Conservation (phyloP, 2,888 invertebrate genomes). For the Melanchra persicariae region DNA sequence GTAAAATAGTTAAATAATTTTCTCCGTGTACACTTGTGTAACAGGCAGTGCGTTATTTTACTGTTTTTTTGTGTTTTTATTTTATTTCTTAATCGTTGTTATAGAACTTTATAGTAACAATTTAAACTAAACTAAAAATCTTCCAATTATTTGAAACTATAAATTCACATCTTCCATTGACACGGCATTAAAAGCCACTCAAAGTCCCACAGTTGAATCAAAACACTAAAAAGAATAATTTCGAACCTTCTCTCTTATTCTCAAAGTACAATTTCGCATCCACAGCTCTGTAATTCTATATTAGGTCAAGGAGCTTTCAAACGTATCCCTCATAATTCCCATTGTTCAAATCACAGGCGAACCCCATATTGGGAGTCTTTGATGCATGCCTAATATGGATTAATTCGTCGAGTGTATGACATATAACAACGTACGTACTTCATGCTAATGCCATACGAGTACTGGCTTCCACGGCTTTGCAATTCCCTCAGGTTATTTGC, state of each 20-base stretch:
- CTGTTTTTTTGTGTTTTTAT: too few relatives aligned
- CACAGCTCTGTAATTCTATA: slow-evolving; percentile 73
- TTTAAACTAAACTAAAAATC: too few relatives aligned
- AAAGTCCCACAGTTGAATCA: slow-evolving; percentile 25
- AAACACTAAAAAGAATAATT: background rate
- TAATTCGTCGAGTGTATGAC: slow-evolving; percentile 87
- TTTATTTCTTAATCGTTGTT: too few relatives aligned
- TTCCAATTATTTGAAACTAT: background rate
- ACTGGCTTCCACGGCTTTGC: slow-evolving; percentile 79
- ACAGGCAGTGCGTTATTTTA: too few relatives aligned
- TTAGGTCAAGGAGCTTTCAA: slow-evolving; percentile 87
- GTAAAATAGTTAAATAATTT: too few relatives aligned
- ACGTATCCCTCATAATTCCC: slow-evolving; percentile 85
- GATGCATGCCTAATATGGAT: slow-evolving; percentile 89
- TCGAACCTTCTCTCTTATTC: background rate
- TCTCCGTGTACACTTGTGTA: too few relatives aligned
- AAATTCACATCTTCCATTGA: background rate
- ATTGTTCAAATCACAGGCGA: slow-evolving; percentile 85
- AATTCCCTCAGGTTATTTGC: slow-evolving; percentile 79
- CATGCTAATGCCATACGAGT: slow-evolving; percentile 81
- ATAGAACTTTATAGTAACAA: too few relatives aligned
- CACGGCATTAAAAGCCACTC: slow-evolving; percentile 4
- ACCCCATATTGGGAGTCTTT: slow-evolving; percentile 83
- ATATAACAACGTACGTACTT: slow-evolving; percentile 77
- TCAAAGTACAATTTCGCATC: slow-evolving; percentile 23